Conservation (phyloP, 2,888 invertebrate genomes). For the Polietes domitor region DNA sequence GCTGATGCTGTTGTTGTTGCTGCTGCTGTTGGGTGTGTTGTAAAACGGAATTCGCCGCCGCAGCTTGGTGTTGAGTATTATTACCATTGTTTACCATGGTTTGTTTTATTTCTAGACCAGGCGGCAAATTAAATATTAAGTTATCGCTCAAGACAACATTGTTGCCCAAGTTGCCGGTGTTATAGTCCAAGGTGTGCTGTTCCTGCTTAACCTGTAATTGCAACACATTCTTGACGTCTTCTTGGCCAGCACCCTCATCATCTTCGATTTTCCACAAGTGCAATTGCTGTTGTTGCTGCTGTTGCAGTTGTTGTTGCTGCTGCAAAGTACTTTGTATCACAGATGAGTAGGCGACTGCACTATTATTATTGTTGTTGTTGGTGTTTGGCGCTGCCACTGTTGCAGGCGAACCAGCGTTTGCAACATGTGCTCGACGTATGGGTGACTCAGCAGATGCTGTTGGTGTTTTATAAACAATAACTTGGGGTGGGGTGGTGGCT, state of each 20-base stretch:
- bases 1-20: constrained; percentile 69
- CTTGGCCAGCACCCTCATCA: constrained; percentile 62
- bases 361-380: constrained; percentile 50
- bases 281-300: constrained; percentile 70
- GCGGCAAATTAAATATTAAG: constrained; percentile 77
- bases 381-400: constrained; percentile 73
- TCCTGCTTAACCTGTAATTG: constrained; percentile 78
- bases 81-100: constrained; percentile 65
- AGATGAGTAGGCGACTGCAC: constrained; percentile 89
- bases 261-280: constrained; percentile 74
- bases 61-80: constrained; percentile 45
- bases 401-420: constrained; percentile 77
- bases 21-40: constrained; percentile 74
- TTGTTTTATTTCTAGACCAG: constrained; percentile 77
- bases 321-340: constrained; percentile 84
- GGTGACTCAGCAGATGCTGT: constrained; percentile 71
- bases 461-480: constrained; percentile 78
- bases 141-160: constrained; percentile 74
- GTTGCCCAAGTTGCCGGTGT: constrained; percentile 54
- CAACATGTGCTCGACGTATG: constrained; percentile 72
- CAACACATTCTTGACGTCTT: constrained; percentile 77
- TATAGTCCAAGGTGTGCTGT: constrained; percentile 76
- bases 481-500: constrained; percentile 73
- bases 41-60: constrained; percentile 65
- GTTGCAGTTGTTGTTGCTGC: constrained; percentile 73